These are phyloP conservation scores for Heliconius sara DNA, from an alignment of 2,888 invertebrate genomes.

Conservation along the genomic window DNA sequence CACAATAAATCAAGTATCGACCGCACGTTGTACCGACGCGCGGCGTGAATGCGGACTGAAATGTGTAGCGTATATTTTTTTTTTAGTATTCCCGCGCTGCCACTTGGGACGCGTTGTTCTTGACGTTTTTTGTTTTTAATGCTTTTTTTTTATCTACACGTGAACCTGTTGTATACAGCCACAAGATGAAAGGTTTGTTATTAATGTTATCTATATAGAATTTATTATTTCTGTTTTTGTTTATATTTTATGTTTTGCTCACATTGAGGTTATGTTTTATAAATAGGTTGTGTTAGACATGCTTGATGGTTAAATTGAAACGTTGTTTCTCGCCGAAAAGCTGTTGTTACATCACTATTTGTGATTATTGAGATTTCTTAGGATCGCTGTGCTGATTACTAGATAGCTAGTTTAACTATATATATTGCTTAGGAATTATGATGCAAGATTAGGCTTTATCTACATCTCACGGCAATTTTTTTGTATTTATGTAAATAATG, in stretches of 20 bases:
- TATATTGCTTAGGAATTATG: background rate
- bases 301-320: background rate
- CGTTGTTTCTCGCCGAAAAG: background rate
- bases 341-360: conserved; percentile 11
- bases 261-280: conserved; percentile 6
- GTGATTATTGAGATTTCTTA: background rate
- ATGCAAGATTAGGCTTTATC: background rate
- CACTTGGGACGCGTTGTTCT: conserved; percentile 59
- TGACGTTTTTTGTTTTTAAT: conserved; percentile 63
- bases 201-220: conserved; percentile 10
- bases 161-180: conserved; percentile 54
- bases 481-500: background rate
- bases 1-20: conserved; percentile 32
- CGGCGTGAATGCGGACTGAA: conserved; percentile 65
- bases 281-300: background rate
- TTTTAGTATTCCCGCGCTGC: conserved; percentile 58
- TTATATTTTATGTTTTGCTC: background rate
- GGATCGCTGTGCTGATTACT: background rate
- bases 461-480: background rate
- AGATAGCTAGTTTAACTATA: background rate
- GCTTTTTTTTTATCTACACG: conserved; percentile 52
- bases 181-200: conserved; percentile 61
- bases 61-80: conserved; percentile 51
- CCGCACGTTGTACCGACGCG: conserved; percentile 58
- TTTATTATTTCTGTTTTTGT: background rate